Percentiles rank a stretch among this genome's conserved stretches.
Conservation (phyloP, 2,888 invertebrate genomes). For the Lomographa bimaculata region DNA sequence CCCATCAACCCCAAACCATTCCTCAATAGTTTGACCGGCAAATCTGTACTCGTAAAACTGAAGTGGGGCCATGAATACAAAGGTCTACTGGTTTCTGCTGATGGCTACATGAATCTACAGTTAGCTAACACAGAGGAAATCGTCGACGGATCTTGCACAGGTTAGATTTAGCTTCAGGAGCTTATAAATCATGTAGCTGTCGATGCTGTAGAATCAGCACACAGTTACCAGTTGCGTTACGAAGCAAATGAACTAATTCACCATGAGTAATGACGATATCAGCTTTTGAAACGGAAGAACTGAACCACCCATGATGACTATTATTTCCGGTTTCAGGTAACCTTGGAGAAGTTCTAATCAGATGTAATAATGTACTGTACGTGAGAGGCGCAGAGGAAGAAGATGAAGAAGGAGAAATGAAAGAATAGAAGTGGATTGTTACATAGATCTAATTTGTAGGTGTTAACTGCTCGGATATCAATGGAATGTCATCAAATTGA, state of each 20-base stretch:
- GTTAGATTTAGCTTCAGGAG: no score
- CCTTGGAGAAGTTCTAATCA: conserved; percentile 97
- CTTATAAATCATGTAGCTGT: no score
- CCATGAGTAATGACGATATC: no score
- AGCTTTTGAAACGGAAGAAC: no score
- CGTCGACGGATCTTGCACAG: conserved; percentile 95
- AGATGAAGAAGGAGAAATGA: conserved; percentile 98
- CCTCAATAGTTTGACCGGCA: conserved; percentile 98
- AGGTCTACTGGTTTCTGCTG: conserved; percentile 98
- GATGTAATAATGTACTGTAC: conserved; percentile 98
- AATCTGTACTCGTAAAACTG: conserved; percentile 98
- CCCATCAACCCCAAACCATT: conserved; percentile 99
- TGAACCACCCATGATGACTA: no score
- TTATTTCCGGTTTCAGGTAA: no score
- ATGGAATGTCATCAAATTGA: not conserved
- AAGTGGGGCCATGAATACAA: conserved; percentile 99
- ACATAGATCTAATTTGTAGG: conserved; percentile 1
- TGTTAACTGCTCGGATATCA: not conserved
- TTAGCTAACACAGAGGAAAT: conserved; percentile 99
- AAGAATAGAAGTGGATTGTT: conserved; percentile 82
- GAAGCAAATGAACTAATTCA: no score
- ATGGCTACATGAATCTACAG: conserved; percentile 99
- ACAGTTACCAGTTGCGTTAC: no score
- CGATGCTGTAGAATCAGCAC: no score
- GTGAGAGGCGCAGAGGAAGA: conserved; percentile 98